Evolutionary conservation across 2,113 vertebrate species (phyloP), one percentile per base, ranked within the genome.

Genomic region (Odontesthes bonariensis): DNA sequence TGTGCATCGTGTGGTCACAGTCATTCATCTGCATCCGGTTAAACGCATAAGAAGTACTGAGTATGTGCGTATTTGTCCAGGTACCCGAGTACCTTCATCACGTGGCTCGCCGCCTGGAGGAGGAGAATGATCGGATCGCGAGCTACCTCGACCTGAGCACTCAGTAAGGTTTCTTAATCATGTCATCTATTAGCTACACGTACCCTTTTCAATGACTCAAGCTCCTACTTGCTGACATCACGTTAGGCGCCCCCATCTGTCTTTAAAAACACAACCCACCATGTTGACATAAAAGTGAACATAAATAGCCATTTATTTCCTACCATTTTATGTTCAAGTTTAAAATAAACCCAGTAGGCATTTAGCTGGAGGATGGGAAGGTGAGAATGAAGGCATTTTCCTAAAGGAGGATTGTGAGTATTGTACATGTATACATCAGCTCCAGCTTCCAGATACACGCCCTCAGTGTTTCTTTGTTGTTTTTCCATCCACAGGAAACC

Each of bases 71-170:
- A 1, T 76, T 19, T 73, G 23, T 81, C 13, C 74, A 91, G 90
- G 90, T 91, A 57, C 91, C 91, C 0, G 89, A 92, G 71, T 99
- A 98, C 91, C 95, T 99, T 86, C 97, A 99, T 91, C 97, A 99
- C 62, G 97, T 99, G 86, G 97, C 97, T 91, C 98, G 96, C 84
- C 96, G 98, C 66, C 93, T 99, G 88, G 97, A 99, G 84, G 98
- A 99, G 91, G 98, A 99, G 92, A 97, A 98, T 72, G 98, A 99
- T 91, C 95, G 98, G 69, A 96, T 99, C 87, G 92, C 98, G 89
- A 99, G 97, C 85, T 99, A 99, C 87, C 86, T 91, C 70, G 92
- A 93, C 84, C 91, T 92, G 85, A 91, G 89, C 91, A 99, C 98
- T 66, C 98, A 99, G 98, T 99, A 96, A 87, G 35, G 27, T n/a